A percentile compares a stretch with the other conserved stretches of the same genome.
Evolutionary conservation across 2,797 vertebrate genomes (phyloP).

Genomic region (Clamator glandarius): DNA sequence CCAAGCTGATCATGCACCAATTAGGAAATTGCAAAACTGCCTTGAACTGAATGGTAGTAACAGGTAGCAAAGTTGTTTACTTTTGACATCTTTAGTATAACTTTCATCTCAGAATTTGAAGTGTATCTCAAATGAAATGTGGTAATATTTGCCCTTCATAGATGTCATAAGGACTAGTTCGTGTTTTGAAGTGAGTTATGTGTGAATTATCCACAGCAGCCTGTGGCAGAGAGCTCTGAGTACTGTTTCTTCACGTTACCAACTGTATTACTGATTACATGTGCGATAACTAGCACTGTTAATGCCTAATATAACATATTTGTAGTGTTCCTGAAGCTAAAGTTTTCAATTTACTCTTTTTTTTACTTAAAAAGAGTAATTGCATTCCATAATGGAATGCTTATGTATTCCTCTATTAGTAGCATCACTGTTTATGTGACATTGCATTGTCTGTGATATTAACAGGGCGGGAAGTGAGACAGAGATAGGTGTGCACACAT

Average conservation of each 20-base stretch:
- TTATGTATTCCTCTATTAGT: not conserved
- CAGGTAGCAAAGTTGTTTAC: not conserved
- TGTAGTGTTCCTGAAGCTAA: not conserved
- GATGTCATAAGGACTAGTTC: not conserved
- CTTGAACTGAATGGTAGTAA: not conserved
- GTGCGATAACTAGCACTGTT: not conserved
- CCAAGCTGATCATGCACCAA: not conserved
- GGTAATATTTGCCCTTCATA: not conserved
- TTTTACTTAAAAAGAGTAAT: not conserved
- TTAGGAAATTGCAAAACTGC: not conserved
- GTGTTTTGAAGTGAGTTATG: not conserved
- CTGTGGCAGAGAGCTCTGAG: not conserved
- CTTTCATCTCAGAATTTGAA: not conserved
- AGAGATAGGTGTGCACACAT: not conserved
- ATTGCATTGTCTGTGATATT: not conserved
- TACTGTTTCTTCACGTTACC: rapidly evolving
- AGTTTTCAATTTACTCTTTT: not conserved
- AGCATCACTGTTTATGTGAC: not conserved
- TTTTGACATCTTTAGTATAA: not conserved
- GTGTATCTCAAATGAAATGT: not conserved
- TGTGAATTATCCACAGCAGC: not conserved
- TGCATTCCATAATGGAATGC: not conserved
- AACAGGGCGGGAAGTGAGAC: not conserved
- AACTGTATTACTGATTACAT: not conserved
- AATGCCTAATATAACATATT: not conserved